A percentile compares a stretch with the other conserved stretches of the same genome.
Conservation (phyloP, 2,888 invertebrate species). For the Lumbricus terrestris region DNA sequence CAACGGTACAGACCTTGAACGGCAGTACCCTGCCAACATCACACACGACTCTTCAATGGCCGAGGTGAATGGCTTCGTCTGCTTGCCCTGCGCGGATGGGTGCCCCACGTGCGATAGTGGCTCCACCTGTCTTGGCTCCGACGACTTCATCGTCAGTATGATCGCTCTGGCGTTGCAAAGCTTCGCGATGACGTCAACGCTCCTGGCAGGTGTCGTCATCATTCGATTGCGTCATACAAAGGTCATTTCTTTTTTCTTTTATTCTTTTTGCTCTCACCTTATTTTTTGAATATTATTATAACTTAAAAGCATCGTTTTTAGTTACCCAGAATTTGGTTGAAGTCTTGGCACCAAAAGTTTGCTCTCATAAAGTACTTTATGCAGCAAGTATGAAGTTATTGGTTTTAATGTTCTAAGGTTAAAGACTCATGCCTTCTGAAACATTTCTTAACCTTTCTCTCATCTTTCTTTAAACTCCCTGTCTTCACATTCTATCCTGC, state of each 20-base stretch:
- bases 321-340: neutral
- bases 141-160: constrained; percentile 11
- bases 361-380: too few relatives aligned
- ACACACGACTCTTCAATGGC: neutral
- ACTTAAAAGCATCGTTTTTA: neutral
- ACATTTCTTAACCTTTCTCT: too few relatives aligned
- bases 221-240: constrained; percentile 15
- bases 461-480: too few relatives aligned
- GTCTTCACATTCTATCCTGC: too few relatives aligned
- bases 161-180: constrained; percentile 19
- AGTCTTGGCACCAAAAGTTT: neutral
- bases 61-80: constrained; percentile 30
- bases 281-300: neutral
- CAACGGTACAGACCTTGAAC: neutral
- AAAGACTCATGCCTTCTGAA: too few relatives aligned
- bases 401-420: too few relatives aligned
- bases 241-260: neutral
- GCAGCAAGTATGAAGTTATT: too few relatives aligned
- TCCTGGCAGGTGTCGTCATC: neutral
- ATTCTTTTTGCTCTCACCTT: neutral
- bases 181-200: constrained; percentile 4
- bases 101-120: neutral
- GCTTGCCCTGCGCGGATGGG: neutral
- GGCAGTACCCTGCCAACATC: neutral
- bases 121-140: neutral